Percentiles rank a stretch among this genome's conserved stretches.
Conservation (phyloP, 2,797 vertebrate genomes). For the Halcyon leucocephala region DNA sequence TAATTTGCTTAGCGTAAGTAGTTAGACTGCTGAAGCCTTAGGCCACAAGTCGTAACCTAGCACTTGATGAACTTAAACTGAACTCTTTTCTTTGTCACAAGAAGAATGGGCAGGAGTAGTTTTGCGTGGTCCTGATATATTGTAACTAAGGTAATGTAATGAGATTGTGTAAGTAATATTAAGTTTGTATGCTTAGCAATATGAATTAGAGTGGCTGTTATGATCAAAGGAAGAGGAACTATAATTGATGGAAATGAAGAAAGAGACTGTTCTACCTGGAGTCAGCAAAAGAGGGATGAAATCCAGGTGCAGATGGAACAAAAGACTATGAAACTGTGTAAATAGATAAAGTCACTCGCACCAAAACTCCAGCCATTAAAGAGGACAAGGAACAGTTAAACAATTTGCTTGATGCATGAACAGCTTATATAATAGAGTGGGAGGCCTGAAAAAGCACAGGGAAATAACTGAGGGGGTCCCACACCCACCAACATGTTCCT, state of each 20-base stretch:
- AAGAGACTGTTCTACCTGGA: neutral
- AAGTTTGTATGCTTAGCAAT: neutral
- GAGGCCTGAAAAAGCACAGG: neutral
- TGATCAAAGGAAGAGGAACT: neutral
- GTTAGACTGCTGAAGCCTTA: neutral
- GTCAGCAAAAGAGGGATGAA: neutral
- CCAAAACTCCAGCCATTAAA: neutral
- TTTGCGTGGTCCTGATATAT: neutral
- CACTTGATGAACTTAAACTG: neutral
- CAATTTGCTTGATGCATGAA: neutral
- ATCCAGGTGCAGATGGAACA: neutral
- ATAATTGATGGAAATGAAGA: neutral
- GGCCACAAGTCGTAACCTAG: neutral
- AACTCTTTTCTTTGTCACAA: neutral
- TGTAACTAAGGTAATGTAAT: neutral
- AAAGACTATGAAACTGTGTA: neutral
- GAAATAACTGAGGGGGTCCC: neutral
- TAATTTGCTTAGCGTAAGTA: neutral
- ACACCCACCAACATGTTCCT: neutral
- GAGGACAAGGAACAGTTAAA: neutral
- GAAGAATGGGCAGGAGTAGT: neutral
- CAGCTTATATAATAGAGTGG: neutral
- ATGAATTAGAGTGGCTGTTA: neutral
- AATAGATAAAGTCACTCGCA: neutral
- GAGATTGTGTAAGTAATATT: neutral